Percentiles rank a stretch among this genome's conserved stretches.
Conservation (phyloP, 2,888 invertebrate species). For the Himalopsyche anomala region DNA sequence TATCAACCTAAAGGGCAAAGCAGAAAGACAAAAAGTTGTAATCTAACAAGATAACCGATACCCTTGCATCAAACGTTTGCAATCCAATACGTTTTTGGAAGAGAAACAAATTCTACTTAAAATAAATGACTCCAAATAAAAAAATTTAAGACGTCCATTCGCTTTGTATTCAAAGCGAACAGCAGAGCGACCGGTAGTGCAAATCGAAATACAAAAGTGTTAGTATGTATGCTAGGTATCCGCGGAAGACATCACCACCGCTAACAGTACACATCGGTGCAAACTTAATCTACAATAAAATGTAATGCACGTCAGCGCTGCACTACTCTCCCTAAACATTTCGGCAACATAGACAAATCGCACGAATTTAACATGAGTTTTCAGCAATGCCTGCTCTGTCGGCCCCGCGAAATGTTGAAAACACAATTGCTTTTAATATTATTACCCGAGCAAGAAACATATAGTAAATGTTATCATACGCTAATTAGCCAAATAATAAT, state of each 20-base stretch:
- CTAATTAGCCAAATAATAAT: too few species aligned
- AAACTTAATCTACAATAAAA: conserved; percentile 31
- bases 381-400: not conserved
- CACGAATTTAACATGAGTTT: conserved; percentile 8
- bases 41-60: not conserved
- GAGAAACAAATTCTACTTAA: not conserved
- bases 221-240: too few species aligned
- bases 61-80: not conserved
- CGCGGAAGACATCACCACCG: too few species aligned
- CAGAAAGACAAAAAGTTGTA: too few species aligned
- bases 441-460: not conserved
- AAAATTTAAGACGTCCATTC: not conserved
- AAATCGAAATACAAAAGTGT: not conserved
- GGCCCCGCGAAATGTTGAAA: not conserved
- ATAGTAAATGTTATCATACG: not conserved
- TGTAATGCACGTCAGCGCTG: conserved; percentile 26
- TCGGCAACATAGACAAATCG: not conserved
- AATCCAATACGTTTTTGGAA: not conserved
- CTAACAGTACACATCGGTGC: not conserved
- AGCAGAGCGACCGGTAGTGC: not conserved
- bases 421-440: conserved; percentile 4
- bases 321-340: not conserved
- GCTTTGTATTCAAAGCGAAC: not conserved
- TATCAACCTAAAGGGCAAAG: too few species aligned
- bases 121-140: not conserved